Conservation (phyloP, 2,888 invertebrate genomes). For the Yponomeuta sedellus region DNA sequence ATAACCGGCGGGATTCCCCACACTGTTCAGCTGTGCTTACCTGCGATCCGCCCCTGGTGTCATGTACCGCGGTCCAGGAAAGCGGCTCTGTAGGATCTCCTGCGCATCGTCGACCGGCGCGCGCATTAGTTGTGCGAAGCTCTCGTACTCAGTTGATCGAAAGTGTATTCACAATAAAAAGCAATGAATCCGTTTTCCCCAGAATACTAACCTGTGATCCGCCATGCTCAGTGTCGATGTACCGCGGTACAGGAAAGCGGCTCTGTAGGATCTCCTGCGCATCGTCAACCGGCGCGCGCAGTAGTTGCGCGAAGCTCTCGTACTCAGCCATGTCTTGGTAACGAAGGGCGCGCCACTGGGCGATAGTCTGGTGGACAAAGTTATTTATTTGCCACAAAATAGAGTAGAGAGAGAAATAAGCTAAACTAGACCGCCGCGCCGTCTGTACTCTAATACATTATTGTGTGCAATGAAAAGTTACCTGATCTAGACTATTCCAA, state of each 20-base stretch:
- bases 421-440: too few relatives aligned
- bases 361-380: slow-evolving; percentile 85
- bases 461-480: too few relatives aligned
- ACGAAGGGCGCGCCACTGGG: slow-evolving; percentile 95
- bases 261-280: slow-evolving; percentile 97
- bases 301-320: slow-evolving; percentile 96
- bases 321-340: slow-evolving; percentile 99
- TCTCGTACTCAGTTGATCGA: slow-evolving; percentile 88
- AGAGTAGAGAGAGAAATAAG: too few relatives aligned
- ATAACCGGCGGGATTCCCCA: too few relatives aligned
- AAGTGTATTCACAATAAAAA: not conserved
- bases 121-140: slow-evolving; percentile 95
- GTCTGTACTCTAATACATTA: too few relatives aligned
- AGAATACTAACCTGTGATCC: slow-evolving; percentile 84
- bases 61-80: too few relatives aligned
- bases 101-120: slow-evolving; percentile 99
- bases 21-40: too few relatives aligned
- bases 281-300: slow-evolving; percentile 97
- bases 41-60: too few relatives aligned
- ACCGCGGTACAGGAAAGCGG: slow-evolving; percentile 98
- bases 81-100: slow-evolving; percentile 95
- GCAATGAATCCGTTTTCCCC: too few relatives aligned
- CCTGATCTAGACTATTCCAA: too few relatives aligned
- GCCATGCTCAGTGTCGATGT: slow-evolving; percentile 99
- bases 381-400: not conserved